phyloP scores from a whole-genome alignment of 2,888 invertebrate genomes.

The Stenolophus ochropezus region DNA sequence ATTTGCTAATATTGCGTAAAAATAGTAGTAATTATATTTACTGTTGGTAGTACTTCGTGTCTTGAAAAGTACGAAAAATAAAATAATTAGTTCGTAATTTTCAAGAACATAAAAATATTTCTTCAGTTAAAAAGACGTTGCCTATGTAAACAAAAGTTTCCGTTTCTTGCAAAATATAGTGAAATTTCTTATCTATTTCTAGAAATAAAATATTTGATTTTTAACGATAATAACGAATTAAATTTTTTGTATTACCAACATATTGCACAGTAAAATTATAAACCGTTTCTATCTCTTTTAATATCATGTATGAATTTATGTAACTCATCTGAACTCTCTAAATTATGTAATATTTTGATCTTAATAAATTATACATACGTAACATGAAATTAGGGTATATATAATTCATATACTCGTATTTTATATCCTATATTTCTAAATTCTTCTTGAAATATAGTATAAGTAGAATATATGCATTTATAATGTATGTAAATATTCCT shows the following conservation, averaged over 20 bases:
- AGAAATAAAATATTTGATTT: not conserved
- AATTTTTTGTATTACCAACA: not conserved
- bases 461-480: not conserved
- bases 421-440: constrained; percentile 11
- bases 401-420: not conserved
- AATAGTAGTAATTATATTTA: too few species aligned
- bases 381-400: not conserved
- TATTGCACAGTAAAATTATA: not conserved
- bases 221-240: not conserved
- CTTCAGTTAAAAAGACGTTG: not conserved
- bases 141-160: not conserved
- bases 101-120: not conserved
- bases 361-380: constrained; percentile 28
- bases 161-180: not conserved
- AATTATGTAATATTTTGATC: not conserved
- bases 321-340: constrained; percentile 16
- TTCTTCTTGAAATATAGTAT: constrained; percentile 10
- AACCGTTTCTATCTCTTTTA: not conserved
- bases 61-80: constrained; percentile 13
- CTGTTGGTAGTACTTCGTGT: constrained; percentile 1
- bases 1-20: too few species aligned
- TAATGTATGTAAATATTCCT: not conserved
- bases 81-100: constrained; percentile 9
- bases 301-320: not conserved
- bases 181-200: not conserved